Evolutionary conservation across 2,888 invertebrate species (phyloP), one percentile per base, ranked within the genome.

Genomic region (Phasia obesa): DNA sequence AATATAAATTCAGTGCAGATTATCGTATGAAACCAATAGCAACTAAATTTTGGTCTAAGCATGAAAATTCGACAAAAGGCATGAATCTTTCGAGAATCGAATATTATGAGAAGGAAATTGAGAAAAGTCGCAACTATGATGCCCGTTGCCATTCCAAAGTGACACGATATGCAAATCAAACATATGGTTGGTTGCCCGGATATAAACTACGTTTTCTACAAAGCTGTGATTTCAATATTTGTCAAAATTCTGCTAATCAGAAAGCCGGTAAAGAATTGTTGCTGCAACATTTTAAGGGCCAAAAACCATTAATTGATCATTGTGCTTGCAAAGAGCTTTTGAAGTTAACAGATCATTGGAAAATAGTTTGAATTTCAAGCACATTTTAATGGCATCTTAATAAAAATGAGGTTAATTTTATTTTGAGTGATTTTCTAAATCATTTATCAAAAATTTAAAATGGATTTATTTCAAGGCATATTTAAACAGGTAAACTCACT

Each of bases 101-200:
- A 53, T 15, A 49, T 42, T 84, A 76, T 51, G 75, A 79, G 11
- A 42, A 64, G 9, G 78, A 81, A 73, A 62, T 84, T n/a, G 59
- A 81, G 21, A 84, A 76, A 64, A 13, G 19, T 2, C 1, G 11
- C 17, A 76, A 74, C n/a, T 81, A 76, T 38, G 70, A 71, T 44
- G 67, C 81, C 1, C 75, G 81, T n/a, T 53, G 73, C 2, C 59
- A 81, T 31, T 85, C 69, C 9, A 79, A 73, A 49, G 51, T 81
- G 4, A 84, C 84, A 15, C 75, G 75, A 11, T 85, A 73, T 49
- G 70, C 76, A 23, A 85, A 70, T 60, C 84, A 85, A 55, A 75
- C 53, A 21, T 84, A 85, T 64, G 85, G 85, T 4, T 85, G 85
- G 85, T 49, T 81, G n/a, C 78, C 81, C 21, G 81, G 81, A 15